phyloP scores from a whole-genome alignment of 2,888 invertebrate genomes.

The Pheosia tremula region DNA sequence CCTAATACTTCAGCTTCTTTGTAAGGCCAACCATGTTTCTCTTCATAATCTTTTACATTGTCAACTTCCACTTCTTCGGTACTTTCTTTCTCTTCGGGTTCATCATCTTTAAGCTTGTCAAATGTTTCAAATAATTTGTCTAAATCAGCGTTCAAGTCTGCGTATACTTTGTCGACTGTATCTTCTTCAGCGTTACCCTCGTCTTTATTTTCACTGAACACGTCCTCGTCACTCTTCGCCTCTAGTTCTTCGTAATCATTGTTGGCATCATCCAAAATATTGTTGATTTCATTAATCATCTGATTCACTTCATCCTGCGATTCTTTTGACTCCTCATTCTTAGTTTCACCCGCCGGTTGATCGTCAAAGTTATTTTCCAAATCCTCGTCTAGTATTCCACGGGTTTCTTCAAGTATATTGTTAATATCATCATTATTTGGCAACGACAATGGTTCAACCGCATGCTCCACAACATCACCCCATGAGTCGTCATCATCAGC shows the following conservation, averaged over 20 bases:
- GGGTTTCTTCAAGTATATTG: slow-evolving; percentile 42
- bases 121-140: slow-evolving; percentile 56
- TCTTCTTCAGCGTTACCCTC: slow-evolving; percentile 42
- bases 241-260: slow-evolving; percentile 11
- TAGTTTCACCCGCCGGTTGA: slow-evolving; percentile 9
- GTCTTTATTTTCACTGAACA: slow-evolving; percentile 19
- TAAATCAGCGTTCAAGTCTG: slow-evolving; percentile 60
- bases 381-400: slow-evolving; percentile 35
- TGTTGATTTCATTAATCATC: slow-evolving; percentile 24
- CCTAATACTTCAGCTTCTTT: slow-evolving; percentile 35
- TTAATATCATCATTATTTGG: slow-evolving; percentile 29
- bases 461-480: slow-evolving; percentile 26
- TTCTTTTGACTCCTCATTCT: background rate
- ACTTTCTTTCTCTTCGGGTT: slow-evolving; percentile 24
- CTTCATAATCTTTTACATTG: slow-evolving; percentile 44
- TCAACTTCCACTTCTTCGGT: slow-evolving; percentile 19
- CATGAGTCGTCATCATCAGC: slow-evolving; percentile 20
- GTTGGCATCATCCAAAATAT: slow-evolving; percentile 15
- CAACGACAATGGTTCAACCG: slow-evolving; percentile 13
- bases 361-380: slow-evolving; percentile 24
- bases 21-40: slow-evolving; percentile 39
- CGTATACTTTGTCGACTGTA: slow-evolving; percentile 49
- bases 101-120: slow-evolving; percentile 48
- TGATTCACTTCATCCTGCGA: background rate
- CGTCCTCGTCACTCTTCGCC: slow-evolving; percentile 21